A percentile compares a stretch with the other conserved stretches of the same genome.
Evolutionary conservation across 2,797 vertebrate species (phyloP).

Genomic region (Acridotheres tristis): DNA sequence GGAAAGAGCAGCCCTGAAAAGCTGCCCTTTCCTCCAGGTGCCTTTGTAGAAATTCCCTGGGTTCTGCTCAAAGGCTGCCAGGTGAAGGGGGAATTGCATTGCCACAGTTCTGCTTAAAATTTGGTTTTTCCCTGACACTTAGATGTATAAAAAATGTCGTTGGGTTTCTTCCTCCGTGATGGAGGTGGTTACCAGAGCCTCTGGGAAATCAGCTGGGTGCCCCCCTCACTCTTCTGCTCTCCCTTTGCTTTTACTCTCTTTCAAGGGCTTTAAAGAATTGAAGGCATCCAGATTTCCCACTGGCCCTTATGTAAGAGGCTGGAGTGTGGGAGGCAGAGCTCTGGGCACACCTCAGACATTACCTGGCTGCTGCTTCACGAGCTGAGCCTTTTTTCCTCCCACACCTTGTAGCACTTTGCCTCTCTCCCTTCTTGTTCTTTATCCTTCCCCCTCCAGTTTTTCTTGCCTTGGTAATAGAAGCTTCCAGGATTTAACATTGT

Average conservation of each 20-base stretch:
- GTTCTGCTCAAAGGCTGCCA: conserved; percentile 28
- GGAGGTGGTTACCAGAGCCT: not conserved
- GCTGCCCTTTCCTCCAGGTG: not conserved
- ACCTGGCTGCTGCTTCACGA: not conserved
- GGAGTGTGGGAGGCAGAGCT: conserved; percentile 11
- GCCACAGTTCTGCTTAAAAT: not conserved
- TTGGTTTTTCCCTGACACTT: not conserved
- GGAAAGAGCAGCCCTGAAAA: not conserved
- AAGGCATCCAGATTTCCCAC: not conserved
- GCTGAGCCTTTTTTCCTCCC: not conserved
- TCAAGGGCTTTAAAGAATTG: conserved; percentile 9
- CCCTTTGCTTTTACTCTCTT: not conserved
- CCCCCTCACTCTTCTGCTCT: not conserved
- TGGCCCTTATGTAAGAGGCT: not conserved
- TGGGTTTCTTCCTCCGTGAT: not conserved
- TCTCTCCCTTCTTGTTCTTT: not conserved
- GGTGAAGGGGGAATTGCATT: not conserved
- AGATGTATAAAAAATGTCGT: not conserved
- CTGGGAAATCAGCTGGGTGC: not conserved
- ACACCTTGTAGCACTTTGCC: not conserved
- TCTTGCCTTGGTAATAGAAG: not conserved
- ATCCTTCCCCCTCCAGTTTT: not conserved
- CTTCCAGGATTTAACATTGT: not conserved
- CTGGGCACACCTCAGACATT: not conserved
- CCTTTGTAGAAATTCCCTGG: conserved; percentile 30